Evolutionary conservation across 2,113 vertebrate species (phyloP).

Genomic region (Psephotus haematonotus): DNA sequence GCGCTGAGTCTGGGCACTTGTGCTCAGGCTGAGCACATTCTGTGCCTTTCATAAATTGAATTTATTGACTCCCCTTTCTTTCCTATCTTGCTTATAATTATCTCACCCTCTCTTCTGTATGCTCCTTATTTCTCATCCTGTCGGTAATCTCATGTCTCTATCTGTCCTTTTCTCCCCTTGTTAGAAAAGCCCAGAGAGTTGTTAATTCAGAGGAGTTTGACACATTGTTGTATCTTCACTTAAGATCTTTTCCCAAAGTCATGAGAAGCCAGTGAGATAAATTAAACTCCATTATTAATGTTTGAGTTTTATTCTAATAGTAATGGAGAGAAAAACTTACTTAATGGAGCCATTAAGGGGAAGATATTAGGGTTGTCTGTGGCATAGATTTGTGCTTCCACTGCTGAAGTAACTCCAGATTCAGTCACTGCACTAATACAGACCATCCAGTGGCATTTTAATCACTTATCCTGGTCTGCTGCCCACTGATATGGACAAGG

Average conservation of each 20-base stretch:
- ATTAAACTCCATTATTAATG: constrained; percentile 44
- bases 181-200: constrained; percentile 16
- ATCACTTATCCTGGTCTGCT: not conserved
- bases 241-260: constrained; percentile 19
- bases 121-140: constrained; percentile 42
- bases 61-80: constrained; percentile 65
- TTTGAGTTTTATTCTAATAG: constrained; percentile 20
- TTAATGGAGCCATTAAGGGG: constrained; percentile 37
- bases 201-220: constrained; percentile 50
- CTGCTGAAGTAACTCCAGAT: not conserved
- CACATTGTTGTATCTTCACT: not conserved
- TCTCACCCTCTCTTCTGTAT: constrained; percentile 44
- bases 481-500: not conserved
- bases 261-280: not conserved
- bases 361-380: not conserved
- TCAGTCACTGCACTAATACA: not conserved
- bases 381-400: not conserved
- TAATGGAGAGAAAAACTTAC: not conserved
- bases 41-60: constrained; percentile 69
- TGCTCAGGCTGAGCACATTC: not conserved
- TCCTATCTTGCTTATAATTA: constrained; percentile 54
- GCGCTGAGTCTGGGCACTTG: not conserved
- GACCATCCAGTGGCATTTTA: not conserved
- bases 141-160: constrained; percentile 55
- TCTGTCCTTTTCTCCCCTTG: constrained; percentile 50